A percentile compares a stretch with the other conserved stretches of the same genome.
Evolutionary conservation across 2,113 vertebrate species (phyloP).

Genomic region (Camarhynchus parvulus): DNA sequence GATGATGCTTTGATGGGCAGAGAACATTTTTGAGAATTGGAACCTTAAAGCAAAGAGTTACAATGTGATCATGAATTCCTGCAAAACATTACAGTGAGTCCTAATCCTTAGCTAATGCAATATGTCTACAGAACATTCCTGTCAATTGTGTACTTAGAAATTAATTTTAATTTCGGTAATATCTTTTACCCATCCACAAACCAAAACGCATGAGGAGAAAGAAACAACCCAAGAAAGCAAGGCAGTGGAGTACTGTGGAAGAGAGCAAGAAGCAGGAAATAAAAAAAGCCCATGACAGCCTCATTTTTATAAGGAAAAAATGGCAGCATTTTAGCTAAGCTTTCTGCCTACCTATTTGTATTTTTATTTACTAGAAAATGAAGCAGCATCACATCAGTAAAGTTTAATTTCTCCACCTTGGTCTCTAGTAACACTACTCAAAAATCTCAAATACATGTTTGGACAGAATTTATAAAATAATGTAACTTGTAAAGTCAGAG

Average conservation of each 20-base stretch:
- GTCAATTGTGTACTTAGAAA: not conserved
- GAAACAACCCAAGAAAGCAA: not conserved
- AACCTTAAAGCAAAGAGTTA: not conserved
- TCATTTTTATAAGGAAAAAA: not conserved
- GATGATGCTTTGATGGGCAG: fast-evolving
- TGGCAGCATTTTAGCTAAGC: not conserved
- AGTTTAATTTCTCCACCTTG: not conserved
- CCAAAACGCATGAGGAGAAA: not conserved
- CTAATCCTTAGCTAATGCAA: not conserved
- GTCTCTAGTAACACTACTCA: not conserved
- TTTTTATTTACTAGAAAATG: not conserved
- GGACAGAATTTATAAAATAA: not conserved
- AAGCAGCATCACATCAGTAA: not conserved
- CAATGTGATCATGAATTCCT: not conserved
- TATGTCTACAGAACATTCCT: not conserved
- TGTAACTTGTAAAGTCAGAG: not conserved
- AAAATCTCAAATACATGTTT: not conserved
- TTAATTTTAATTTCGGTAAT: not conserved
- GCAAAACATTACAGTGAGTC: not conserved
- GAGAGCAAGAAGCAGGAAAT: not conserved
- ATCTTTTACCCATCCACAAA: not conserved
- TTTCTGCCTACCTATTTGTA: not conserved
- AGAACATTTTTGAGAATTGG: not conserved
- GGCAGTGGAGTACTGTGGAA: not conserved
- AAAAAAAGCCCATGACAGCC: fast-evolving